Base-by-base conservation (phyloP, 2,888 invertebrate species). In the Endotricha flammealis region DNA sequence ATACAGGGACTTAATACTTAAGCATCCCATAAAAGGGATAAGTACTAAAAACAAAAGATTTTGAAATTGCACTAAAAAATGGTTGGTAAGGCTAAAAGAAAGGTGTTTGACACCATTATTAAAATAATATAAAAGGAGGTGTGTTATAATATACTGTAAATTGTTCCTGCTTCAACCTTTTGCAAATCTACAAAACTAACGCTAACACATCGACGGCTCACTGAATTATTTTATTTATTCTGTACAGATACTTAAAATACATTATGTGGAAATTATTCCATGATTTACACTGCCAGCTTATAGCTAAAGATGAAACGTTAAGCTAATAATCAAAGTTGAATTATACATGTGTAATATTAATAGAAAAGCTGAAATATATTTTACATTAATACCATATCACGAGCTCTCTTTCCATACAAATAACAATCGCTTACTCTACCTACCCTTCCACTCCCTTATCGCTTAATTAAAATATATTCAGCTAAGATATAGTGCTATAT, bases 101-200 rank as follows among this genome's bases (percentile, higher is more conserved):
- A 1, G 34, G 28, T 27, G 34, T 34, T 29, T 16, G 3, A 35
- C 29, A 35, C 35, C 27, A 11, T 12, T 1, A 10, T 9, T 6
- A 16, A n/a, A 12, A 3, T 9, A 25, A 9, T 2, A 2, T 10
- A 4, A 27, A 10, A 12, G 8, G 3, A 2, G 27, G 27, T 27
- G 27, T 5, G 12, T 27, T 7, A 2, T 41, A 37, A 45, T 49
- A 50, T 45, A 42, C 45, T 42, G 35, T 20, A 67, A 69, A 64
- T 85, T 86, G 86, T 83, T 85, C 86, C 86, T 76, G 82, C 66
- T 45, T 85, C 85, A 86, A 86, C 85, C 85, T 67, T 71, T 46
- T 49, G 44, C 45, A 41, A 38, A 24, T 34, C 35, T 48, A 41
- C 45, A 52, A 54, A 53, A 47, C 65, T 80, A 79, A 45, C 53